phyloP scores from a whole-genome alignment of 1,140 invertebrate genomes.

The Ephestia elutella region DNA sequence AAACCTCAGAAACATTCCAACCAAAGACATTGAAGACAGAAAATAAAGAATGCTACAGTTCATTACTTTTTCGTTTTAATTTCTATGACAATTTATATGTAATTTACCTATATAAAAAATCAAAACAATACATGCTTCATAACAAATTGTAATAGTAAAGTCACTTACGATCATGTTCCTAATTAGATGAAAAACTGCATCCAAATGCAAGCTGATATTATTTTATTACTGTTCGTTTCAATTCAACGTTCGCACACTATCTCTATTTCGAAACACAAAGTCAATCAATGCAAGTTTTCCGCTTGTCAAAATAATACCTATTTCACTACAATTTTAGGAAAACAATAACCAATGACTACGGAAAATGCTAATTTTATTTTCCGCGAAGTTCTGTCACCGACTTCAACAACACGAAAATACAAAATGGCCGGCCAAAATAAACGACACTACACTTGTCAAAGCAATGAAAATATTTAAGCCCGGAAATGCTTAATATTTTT shows the following conservation, averaged over 20 bases:
- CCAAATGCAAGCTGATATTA: no score
- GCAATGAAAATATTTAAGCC: neutral
- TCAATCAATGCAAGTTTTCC: neutral
- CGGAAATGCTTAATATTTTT: neutral
- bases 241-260: neutral
- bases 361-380: slow-evolving; percentile 43
- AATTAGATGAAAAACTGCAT: no score
- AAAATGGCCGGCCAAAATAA: slow-evolving; percentile 64
- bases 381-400: slow-evolving; percentile 40
- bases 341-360: slow-evolving; percentile 6
- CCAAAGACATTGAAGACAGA: no score
- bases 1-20: neutral
- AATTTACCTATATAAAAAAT: no score
- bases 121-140: no score
- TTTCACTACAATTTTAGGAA: slow-evolving; percentile 9
- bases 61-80: no score
- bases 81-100: no score
- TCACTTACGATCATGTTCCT: no score
- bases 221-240: no score
- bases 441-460: slow-evolving; percentile 22
- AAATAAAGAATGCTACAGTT: no score
- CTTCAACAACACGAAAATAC: slow-evolving; percentile 42
- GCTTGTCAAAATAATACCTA: neutral
- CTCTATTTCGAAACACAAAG: neutral
- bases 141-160: no score